Evolutionary conservation across 2,797 vertebrate species (phyloP).

Genomic region (Coranthus polyacanthus): DNA sequence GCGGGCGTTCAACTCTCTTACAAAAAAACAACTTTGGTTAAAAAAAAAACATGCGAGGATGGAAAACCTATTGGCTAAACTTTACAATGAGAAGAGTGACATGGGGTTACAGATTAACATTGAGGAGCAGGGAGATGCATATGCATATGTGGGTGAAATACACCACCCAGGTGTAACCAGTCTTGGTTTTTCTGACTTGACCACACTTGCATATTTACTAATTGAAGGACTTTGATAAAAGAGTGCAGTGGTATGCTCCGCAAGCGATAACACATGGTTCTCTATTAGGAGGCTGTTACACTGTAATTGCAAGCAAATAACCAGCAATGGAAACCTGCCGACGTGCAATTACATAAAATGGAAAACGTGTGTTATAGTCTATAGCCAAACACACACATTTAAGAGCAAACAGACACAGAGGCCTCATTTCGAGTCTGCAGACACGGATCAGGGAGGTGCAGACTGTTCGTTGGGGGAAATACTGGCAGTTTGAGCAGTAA

Average conservation of each 20-base stretch:
- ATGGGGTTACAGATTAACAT: conserved; percentile 20
- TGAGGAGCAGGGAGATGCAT: background rate
- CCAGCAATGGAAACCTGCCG: conserved; percentile 11
- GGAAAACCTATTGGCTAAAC: background rate
- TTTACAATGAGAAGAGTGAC: background rate
- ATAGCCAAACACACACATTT: no score
- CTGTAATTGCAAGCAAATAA: background rate
- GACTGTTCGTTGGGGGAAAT: no score
- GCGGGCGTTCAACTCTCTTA: no score
- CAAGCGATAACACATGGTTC: background rate
- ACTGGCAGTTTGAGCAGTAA: no score
- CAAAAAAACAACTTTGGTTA: background rate
- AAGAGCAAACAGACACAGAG: no score
- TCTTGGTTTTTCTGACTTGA: background rate
- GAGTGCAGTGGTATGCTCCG: conserved; percentile 7
- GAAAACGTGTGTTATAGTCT: no score
- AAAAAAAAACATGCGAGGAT: no score
- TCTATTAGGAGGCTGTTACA: conserved; percentile 1
- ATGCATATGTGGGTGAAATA: background rate
- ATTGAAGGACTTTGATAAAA: conserved; percentile 71
- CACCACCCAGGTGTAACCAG: background rate
- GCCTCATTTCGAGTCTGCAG: no score
- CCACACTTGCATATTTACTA: conserved; percentile 17
- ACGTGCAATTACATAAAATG: background rate
- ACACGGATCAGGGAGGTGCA: no score